Conservation (phyloP, 2,888 invertebrate species). For the Dyspetes luteomarginatus region DNA sequence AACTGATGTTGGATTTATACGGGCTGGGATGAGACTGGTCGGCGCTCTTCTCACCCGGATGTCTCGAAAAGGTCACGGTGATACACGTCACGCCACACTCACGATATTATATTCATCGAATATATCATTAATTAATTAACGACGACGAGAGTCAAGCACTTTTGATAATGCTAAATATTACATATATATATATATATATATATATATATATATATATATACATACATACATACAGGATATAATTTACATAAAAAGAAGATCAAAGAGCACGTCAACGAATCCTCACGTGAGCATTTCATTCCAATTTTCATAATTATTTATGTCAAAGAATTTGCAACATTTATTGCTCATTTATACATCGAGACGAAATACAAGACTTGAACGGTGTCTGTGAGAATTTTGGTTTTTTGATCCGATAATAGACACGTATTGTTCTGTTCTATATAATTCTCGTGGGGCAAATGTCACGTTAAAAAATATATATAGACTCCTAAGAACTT, state of each 20-base stretch:
- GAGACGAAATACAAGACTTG: constrained; percentile 1
- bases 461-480: too few species aligned
- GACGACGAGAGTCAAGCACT: constrained; percentile 7
- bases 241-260: not conserved
- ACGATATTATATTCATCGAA: constrained; percentile 58
- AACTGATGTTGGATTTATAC: constrained; percentile 17
- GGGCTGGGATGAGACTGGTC: constrained; percentile 53
- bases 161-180: constrained; percentile 16
- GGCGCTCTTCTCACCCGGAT: constrained; percentile 64
- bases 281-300: not conserved
- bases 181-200: not conserved
- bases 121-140: constrained; percentile 55
- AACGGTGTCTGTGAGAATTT: too few species aligned
- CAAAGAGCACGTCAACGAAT: not conserved
- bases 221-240: not conserved
- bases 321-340: not conserved
- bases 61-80: constrained; percentile 66
- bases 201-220: not conserved
- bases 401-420: too few species aligned
- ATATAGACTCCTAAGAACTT: too few species aligned
- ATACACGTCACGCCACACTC: constrained; percentile 59
- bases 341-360: not conserved
- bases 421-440: too few species aligned
- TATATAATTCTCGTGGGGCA: too few species aligned
- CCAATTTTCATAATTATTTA: not conserved